Conservation (phyloP, 2,888 invertebrate genomes). For the Noctua janthe region DNA sequence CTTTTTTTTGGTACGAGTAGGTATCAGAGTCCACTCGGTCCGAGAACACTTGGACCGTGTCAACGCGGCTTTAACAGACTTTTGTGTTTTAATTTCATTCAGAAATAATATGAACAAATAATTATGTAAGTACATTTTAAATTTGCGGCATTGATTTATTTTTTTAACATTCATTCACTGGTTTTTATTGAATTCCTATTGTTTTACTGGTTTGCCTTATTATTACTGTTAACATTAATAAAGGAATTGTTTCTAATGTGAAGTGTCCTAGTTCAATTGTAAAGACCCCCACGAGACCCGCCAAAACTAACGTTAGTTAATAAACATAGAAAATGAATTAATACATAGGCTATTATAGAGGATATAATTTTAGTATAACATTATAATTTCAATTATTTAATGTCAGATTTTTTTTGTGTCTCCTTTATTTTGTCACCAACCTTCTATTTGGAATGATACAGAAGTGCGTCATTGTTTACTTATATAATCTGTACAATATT, state of each 20-base stretch:
- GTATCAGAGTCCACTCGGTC: no score
- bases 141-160: conserved; percentile 43
- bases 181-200: conserved; percentile 31
- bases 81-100: conserved; percentile 59
- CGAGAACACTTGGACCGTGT: no score
- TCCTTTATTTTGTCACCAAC: conserved; percentile 46
- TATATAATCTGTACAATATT: conserved; percentile 67
- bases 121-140: conserved; percentile 63
- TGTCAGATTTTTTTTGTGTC: conserved; percentile 55
- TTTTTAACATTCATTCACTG: conserved; percentile 30
- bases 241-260: conserved; percentile 56
- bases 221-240: conserved; percentile 42
- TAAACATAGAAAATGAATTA: conserved; percentile 68
- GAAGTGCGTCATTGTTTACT: conserved; percentile 49
- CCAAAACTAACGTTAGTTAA: conserved; percentile 69
- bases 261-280: conserved; percentile 63
- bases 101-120: conserved; percentile 65
- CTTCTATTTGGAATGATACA: conserved; percentile 44
- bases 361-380: conserved; percentile 62
- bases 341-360: conserved; percentile 62
- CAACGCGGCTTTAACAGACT: conserved; percentile 7
- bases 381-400: conserved; percentile 57
- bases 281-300: conserved; percentile 61
- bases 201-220: conserved; percentile 34
- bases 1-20: no score